Conservation (phyloP, 2,888 invertebrate genomes). For the Deilephila elpenor region DNA sequence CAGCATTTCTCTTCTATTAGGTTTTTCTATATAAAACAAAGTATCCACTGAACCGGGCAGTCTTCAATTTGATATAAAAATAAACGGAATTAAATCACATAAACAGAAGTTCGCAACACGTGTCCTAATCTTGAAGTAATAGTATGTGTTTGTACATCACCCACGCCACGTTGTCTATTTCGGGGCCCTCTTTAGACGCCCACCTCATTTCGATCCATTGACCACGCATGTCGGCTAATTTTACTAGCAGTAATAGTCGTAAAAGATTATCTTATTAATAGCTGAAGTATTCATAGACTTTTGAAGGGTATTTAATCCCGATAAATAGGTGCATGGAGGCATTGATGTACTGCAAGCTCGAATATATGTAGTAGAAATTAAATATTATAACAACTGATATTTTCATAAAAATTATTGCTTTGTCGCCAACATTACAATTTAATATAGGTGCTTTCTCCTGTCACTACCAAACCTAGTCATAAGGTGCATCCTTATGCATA, state of each 20-base stretch:
- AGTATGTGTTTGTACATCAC: not conserved
- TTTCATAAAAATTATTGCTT: too few species aligned
- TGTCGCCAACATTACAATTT: too few species aligned
- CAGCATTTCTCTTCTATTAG: too few species aligned
- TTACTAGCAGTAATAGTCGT: not conserved
- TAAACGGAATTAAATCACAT: not conserved
- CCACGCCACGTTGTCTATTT: not conserved
- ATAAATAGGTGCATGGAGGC: not conserved
- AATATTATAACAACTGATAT: too few species aligned
- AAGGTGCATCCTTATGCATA: too few species aligned
- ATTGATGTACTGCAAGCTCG: too few species aligned
- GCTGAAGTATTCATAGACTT: not conserved
- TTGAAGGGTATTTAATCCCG: not conserved
- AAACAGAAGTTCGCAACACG: not conserved
- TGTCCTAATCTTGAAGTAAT: not conserved
- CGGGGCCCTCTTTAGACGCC: slow-evolving; percentile 2
- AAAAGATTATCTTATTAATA: not conserved
- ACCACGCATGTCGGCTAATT: slow-evolving; percentile 10
- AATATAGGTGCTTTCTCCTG: too few species aligned
- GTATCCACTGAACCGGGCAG: too few species aligned
- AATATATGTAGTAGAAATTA: too few species aligned
- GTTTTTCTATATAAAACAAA: too few species aligned
- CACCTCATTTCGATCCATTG: slow-evolving; percentile 17
- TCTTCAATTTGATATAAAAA: not conserved
- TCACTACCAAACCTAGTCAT: too few species aligned